Evolutionary conservation across 2,888 invertebrate species (phyloP), one percentile per base, ranked within the genome.

Genomic region (Nowickia ferox): DNA sequence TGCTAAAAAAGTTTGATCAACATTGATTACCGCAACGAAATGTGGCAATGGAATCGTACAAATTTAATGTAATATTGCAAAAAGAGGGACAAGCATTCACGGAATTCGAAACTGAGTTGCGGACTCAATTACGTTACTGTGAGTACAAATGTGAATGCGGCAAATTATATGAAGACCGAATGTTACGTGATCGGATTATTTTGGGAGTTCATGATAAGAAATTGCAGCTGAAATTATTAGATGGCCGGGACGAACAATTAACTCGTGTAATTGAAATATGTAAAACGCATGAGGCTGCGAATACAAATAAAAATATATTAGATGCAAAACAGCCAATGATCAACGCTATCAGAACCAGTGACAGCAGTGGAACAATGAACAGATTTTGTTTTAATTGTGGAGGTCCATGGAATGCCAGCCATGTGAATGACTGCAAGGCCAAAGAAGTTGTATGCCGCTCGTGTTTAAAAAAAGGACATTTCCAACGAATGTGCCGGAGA

Each of bases 181-280:
- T 55, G 19, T 55, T 55, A 55, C 55, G 22, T n/a, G 55, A 55
- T 55, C 55, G 55, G n/a, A n/a, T n/a, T n/a, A n/a, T n/a, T n/a
- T n/a, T n/a, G n/a, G n/a, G n/a, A n/a, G n/a, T n/a, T n/a, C 1
- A 55, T 55, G 6, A 55, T n/a, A 22, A 22, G 9, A 22, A 22
- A 10, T 22, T 19, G 4, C 22, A 19, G 11, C 55, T 55, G 3
- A 55, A 55, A 55, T 3, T 55, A 22, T 11, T 55, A n/a, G 55
- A 55, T 22, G 55, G 22, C 1, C 55, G 55, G 9, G 55, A 55
- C n/a, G 55, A 55, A 55, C 6, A 55, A 55, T 55, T 55, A 10
- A 2, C n/a, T 22, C 55, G 55, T 55, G 55, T 55, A 3, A 55
- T 19, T 11, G 55, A 55, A 22, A 55, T 55, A 22, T 55, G 55